Percentiles rank a stretch among this genome's conserved stretches.
Evolutionary conservation across 2,797 vertebrate genomes (phyloP).

Genomic region (Hafferia zeledoni): DNA sequence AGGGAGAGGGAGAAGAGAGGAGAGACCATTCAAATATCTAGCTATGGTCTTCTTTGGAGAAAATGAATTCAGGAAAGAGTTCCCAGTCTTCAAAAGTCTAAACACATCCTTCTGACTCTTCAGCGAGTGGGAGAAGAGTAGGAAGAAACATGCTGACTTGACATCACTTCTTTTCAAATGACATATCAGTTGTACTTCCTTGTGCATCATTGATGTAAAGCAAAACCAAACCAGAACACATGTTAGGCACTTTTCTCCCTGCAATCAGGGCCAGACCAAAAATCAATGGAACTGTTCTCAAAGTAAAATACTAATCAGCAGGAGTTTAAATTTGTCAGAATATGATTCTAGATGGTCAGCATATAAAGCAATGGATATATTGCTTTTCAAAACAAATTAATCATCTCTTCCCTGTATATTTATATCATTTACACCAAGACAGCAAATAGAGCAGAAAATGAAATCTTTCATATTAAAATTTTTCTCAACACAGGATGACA

Average conservation of each 20-base stretch:
- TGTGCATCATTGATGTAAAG: not conserved
- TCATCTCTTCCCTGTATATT: not conserved
- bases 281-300: constrained; percentile 10
- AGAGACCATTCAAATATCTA: not conserved
- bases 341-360: not conserved
- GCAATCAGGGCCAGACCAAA: not conserved
- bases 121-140: not conserved
- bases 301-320: not conserved
- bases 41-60: not conserved
- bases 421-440: not conserved
- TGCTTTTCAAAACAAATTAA: constrained; percentile 10
- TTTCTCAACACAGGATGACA: not conserved
- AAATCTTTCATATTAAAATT: constrained; percentile 1
- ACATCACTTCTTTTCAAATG: not conserved
- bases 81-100: not conserved
- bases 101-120: not conserved
- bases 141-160: not conserved
- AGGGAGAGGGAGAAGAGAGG: not conserved
- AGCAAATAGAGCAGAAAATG: constrained; percentile 32
- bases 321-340: not conserved
- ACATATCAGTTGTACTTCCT: not conserved
- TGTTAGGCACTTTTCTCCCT: not conserved
- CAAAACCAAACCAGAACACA: constrained; percentile 1
- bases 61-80: not conserved
- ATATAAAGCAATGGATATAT: not conserved